Conservation (phyloP, 2,113 vertebrate genomes). For the Zapus hudsonius region DNA sequence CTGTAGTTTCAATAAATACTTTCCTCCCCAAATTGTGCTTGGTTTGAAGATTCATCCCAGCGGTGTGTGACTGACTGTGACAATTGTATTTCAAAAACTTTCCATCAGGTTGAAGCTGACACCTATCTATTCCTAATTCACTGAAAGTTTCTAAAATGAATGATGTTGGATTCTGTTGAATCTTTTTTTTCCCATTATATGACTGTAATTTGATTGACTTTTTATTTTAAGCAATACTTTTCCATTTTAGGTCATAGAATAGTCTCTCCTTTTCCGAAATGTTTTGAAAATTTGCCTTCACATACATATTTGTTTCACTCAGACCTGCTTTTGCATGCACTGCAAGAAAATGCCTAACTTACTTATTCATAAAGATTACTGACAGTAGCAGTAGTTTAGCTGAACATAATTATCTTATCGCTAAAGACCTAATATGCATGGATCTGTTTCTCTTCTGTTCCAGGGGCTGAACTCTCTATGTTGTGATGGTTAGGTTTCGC, state of each 20-base stretch:
- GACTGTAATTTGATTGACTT: neutral
- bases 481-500: too few species aligned
- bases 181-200: neutral
- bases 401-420: neutral
- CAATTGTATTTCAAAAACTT: neutral
- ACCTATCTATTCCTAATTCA: neutral
- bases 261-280: neutral
- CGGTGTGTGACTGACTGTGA: too few species aligned
- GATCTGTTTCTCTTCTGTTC: neutral
- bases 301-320: neutral
- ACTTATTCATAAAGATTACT: neutral
- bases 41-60: too few species aligned
- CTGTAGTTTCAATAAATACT: too few species aligned
- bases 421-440: neutral
- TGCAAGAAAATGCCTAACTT: neutral
- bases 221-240: neutral
- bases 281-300: neutral
- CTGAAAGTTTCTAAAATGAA: conserved; percentile 12
- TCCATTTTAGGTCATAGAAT: neutral
- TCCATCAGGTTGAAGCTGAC: neutral
- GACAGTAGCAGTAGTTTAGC: neutral
- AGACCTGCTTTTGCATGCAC: neutral
- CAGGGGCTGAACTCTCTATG: neutral
- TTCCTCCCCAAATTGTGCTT: too few species aligned
- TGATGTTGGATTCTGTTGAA: conserved; percentile 22